A percentile compares a stretch with the other conserved stretches of the same genome.
Evolutionary conservation across 1,140 invertebrate species (phyloP).

Genomic region (roundworm (Caenorhabditis elegans)): DNA sequence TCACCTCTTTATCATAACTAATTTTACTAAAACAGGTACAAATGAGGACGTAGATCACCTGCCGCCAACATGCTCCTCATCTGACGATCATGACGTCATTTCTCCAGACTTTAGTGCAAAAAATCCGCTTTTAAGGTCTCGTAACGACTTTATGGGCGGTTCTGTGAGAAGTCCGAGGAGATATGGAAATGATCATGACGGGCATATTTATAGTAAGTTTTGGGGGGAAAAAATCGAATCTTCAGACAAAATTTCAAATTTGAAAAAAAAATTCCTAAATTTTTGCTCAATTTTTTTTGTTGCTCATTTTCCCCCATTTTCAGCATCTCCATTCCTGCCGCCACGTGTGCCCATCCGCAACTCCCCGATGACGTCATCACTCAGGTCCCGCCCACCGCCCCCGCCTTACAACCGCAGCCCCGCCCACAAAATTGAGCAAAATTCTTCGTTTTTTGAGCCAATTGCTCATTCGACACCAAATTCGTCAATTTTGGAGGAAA

Average conservation of each 20-base stretch:
- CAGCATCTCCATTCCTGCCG: constrained; percentile 3
- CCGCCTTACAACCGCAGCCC: constrained; percentile 2
- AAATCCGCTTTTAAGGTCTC: not conserved
- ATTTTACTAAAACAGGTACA: not conserved
- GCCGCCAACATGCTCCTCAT: constrained; percentile 39
- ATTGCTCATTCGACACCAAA: constrained; percentile 1
- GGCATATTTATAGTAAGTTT: not conserved
- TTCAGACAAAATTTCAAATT: not conserved
- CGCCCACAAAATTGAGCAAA: not conserved
- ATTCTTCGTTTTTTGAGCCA: not conserved
- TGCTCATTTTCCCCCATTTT: not conserved
- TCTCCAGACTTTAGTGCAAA: constrained; percentile 19
- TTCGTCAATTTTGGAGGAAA: not conserved
- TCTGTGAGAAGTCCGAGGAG: constrained; percentile 17
- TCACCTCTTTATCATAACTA: not conserved
- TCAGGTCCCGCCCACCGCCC: constrained; percentile 28
- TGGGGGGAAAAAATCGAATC: not conserved
- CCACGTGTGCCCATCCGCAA: constrained; percentile 36
- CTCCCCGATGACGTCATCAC: constrained; percentile 1
- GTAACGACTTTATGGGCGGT: constrained; percentile 33
- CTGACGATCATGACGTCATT: constrained; percentile 33
- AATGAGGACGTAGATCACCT: constrained; percentile 15
- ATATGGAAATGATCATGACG: constrained; percentile 5
- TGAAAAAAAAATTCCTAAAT: not conserved
- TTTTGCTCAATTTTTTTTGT: no score